Evolutionary conservation across 2,797 vertebrate genomes (phyloP), one percentile per base, ranked within the genome.

Genomic region (Scolopax rusticola): DNA sequence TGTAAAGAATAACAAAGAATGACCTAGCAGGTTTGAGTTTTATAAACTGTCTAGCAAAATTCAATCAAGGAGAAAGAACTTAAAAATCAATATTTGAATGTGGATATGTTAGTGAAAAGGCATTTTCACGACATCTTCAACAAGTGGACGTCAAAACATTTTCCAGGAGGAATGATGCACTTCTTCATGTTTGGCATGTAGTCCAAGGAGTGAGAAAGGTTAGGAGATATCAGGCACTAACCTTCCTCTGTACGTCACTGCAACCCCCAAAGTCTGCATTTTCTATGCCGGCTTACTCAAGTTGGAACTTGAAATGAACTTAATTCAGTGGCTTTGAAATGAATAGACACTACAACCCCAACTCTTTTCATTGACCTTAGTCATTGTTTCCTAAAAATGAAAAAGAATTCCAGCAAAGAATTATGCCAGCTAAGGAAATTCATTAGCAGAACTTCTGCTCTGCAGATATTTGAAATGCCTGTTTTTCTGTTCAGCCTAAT

Each of bases 131-230:
- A 9, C 4, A 32, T 40, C 21, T 50, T 85, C 32, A 54, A 36
- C 27, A 74, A 27, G 8, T 15, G 6, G 32, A 41, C 15, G 16
- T 88, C 18, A n/a, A 81, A 75, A 64, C 1, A 15, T 48, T 69
- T 4, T 6, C 24, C 33, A 56, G 15, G 15, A 73, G 25, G 33
- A 57, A 51, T 6, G 16, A 40, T 32, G 2, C 5, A 1, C 2
- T 2, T 51, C 16, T 63, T 14, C 8, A 32, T 40, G 5, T 2
- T 51, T 87, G 18, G 73, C 24, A 54, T 47, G 21, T 12, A 73
- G 19, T 5, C 12, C 32, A 73, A 71, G n/a, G 9, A 86, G 30
- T 0, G 0, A 54, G 13, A 71, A 47, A 17, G 6, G 50, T 56
- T 60, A 38, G 41, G 30, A 79, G 10, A 13, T 4, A 61, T 20